Evolutionary conservation across 1,140 invertebrate species (phyloP).

Genomic region (Drosophila mayri): DNA sequence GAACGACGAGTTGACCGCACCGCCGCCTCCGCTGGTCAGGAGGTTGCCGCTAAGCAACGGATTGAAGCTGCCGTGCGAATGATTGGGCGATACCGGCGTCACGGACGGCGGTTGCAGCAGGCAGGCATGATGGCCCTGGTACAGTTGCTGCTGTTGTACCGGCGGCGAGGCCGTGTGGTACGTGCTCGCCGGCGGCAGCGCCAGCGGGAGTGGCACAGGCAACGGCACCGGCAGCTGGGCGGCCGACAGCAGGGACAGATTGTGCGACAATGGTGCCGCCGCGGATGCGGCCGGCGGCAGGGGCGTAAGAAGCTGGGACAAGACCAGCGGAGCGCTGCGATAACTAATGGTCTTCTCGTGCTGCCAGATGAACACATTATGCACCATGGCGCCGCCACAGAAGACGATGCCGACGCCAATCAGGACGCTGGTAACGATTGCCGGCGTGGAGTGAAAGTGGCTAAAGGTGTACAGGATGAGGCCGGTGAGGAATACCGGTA

Average conservation of each 20-base stretch:
- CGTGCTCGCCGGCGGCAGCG: slow-evolving; percentile 23
- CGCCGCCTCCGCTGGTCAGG: slow-evolving; percentile 26
- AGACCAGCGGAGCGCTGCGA: slow-evolving; percentile 79
- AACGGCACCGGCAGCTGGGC: slow-evolving; percentile 25
- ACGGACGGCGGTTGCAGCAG: slow-evolving; percentile 69
- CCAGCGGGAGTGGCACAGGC: slow-evolving; percentile 6
- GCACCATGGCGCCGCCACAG: slow-evolving; percentile 96
- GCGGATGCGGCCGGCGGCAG: neutral
- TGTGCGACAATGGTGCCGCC: slow-evolving; percentile 24
- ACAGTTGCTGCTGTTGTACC: slow-evolving; percentile 51
- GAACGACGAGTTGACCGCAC: slow-evolving; percentile 71
- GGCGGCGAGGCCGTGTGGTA: slow-evolving; percentile 34
- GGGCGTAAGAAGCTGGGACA: neutral
- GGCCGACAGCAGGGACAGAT: slow-evolving; percentile 49
- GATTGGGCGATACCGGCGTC: slow-evolving; percentile 83
- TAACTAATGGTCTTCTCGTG: slow-evolving; percentile 90
- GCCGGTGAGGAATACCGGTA: slow-evolving; percentile 96
- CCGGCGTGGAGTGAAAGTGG: slow-evolving; percentile 95
- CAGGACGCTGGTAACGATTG: slow-evolving; percentile 94
- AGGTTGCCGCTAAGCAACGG: slow-evolving; percentile 61
- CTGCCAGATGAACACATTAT: slow-evolving; percentile 97
- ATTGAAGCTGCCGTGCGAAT: slow-evolving; percentile 84
- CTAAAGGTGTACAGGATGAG: slow-evolving; percentile 96
- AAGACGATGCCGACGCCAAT: slow-evolving; percentile 96
- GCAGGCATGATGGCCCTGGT: slow-evolving; percentile 50